Evolutionary conservation across 2,888 invertebrate species (phyloP).

Genomic region (Ommatoiulus sabulosus): DNA sequence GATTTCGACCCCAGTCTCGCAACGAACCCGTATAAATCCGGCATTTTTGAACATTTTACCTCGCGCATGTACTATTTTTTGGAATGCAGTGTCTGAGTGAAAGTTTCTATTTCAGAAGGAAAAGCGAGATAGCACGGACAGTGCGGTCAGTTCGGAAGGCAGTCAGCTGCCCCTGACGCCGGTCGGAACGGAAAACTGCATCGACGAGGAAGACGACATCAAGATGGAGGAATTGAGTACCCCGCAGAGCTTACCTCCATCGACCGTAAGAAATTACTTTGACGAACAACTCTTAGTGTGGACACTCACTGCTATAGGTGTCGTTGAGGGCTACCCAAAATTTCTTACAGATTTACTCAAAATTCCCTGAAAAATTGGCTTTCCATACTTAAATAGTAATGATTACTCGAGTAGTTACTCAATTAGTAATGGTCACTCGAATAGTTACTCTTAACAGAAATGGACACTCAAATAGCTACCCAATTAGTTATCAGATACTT

Average conservation of each 20-base stretch:
- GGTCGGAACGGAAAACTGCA: constrained; percentile 12
- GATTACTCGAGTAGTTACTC: too few relatives aligned
- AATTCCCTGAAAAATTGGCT: too few relatives aligned
- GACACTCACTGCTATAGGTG: too few relatives aligned
- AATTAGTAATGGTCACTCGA: too few relatives aligned
- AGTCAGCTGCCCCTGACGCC: constrained; percentile 26
- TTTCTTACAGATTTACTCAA: too few relatives aligned
- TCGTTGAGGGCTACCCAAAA: too few relatives aligned
- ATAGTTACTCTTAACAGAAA: too few relatives aligned
- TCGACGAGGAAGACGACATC: constrained; percentile 54
- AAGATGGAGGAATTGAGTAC: constrained; percentile 43
- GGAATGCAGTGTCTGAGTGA: not conserved
- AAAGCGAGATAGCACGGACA: constrained; percentile 55
- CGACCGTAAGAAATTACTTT: not conserved
- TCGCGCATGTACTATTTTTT: too few relatives aligned
- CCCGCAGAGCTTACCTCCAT: not conserved
- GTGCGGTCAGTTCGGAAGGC: constrained; percentile 54
- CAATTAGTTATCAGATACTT: too few relatives aligned
- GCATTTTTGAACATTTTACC: not conserved
- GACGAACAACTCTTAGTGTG: too few relatives aligned
- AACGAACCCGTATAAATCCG: constrained; percentile 68
- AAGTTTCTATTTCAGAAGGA: constrained; percentile 53
- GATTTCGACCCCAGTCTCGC: constrained; percentile 90
- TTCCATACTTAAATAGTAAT: too few relatives aligned
- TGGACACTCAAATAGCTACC: too few relatives aligned